Evolutionary conservation across 2,888 invertebrate species (phyloP).

Genomic region (Blastobasis adustella): DNA sequence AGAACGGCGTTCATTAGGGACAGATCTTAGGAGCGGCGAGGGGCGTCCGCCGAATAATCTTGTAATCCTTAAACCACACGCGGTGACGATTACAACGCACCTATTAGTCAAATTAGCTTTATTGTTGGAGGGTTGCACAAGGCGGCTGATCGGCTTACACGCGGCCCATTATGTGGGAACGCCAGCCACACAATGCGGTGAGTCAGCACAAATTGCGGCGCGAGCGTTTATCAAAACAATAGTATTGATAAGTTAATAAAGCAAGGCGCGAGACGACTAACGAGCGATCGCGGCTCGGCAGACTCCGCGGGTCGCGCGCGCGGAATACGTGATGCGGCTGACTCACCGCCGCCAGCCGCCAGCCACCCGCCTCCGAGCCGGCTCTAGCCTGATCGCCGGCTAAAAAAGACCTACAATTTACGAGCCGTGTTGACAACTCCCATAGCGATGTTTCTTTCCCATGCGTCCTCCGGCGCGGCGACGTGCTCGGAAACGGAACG

Average conservation of each 20-base stretch:
- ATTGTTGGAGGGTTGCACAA: conserved; percentile 66
- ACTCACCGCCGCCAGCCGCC: conserved; percentile 27
- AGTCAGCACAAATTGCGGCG: conserved; percentile 67
- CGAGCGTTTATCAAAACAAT: conserved; percentile 72
- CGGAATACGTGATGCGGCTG: conserved; percentile 50
- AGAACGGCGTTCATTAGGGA: conserved; percentile 56
- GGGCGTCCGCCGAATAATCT: conserved; percentile 47
- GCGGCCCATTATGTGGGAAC: conserved; percentile 62
- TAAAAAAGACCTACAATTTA: conserved; percentile 32
- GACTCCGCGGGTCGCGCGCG: conserved; percentile 40
- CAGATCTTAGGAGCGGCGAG: conserved; percentile 38
- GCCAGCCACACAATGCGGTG: conserved; percentile 64
- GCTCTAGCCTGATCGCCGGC: conserved; percentile 27
- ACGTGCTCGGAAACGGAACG: conserved; percentile 42
- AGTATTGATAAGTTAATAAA: conserved; percentile 74
- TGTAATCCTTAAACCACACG: conserved; percentile 72
- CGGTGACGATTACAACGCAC: conserved; percentile 71
- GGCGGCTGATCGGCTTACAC: conserved; percentile 65
- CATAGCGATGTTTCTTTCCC: conserved; percentile 36
- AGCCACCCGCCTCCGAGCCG: conserved; percentile 14
- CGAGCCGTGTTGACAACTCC: conserved; percentile 42
- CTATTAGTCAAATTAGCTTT: conserved; percentile 75
- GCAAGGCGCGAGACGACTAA: conserved; percentile 57
- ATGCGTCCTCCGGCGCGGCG: conserved; percentile 22
- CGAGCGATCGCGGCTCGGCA: conserved; percentile 56